Conservation (phyloP, 2,113 vertebrate genomes). For the Phylloscopus whistleri region DNA sequence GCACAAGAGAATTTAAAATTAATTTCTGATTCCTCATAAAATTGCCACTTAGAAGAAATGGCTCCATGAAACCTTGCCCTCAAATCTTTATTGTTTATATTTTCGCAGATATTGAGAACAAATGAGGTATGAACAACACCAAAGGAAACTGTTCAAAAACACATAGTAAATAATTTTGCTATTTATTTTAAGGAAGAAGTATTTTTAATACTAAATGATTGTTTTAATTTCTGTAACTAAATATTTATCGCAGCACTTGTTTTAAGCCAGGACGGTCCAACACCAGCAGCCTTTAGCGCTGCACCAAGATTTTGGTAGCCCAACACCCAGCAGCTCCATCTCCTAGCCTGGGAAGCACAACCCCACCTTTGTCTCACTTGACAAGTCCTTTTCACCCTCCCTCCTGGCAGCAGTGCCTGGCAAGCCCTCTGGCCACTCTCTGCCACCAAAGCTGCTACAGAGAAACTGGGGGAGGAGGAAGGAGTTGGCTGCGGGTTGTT, state of each 20-base stretch:
- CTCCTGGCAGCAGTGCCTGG: neutral
- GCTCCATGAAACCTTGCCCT: neutral
- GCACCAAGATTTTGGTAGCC: neutral
- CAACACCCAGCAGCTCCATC: neutral
- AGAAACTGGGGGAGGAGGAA: neutral
- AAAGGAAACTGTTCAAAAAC: neutral
- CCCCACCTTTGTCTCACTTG: neutral
- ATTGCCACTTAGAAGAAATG: neutral
- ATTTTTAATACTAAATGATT: neutral
- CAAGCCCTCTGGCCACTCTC: neutral
- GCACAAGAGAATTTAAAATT: neutral
- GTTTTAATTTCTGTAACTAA: neutral
- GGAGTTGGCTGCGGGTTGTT: fast-evolving
- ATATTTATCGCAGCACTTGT: neutral
- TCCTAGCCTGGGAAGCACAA: neutral
- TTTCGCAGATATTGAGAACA: neutral
- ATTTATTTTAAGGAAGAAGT: neutral
- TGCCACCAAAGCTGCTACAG: neutral
- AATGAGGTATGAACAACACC: neutral
- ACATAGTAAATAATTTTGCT: neutral
- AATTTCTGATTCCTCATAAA: neutral
- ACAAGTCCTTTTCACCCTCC: neutral
- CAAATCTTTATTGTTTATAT: neutral
- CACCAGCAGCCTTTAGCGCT: neutral
- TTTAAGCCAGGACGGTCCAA: neutral